Conservation (phyloP, 2,113 vertebrate genomes). For the Galeopterus variegatus region DNA sequence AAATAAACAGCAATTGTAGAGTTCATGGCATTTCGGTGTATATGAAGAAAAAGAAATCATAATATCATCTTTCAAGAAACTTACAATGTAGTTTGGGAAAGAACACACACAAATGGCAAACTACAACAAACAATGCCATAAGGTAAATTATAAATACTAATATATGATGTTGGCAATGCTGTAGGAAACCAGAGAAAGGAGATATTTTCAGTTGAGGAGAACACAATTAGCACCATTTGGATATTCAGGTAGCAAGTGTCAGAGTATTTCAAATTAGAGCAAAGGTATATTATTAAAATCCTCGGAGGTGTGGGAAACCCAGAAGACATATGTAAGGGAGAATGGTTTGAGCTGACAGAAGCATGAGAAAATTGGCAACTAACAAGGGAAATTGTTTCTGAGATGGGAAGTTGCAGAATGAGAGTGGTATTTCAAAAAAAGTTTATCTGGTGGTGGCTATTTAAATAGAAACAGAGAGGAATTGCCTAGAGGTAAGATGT, state of each 20-base stretch:
- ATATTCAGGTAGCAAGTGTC: background rate
- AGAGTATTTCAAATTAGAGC: background rate
- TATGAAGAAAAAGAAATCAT: slow-evolving; percentile 32
- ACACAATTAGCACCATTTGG: slow-evolving; percentile 11
- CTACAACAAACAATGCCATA: background rate
- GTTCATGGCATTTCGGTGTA: background rate
- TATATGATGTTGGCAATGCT: background rate
- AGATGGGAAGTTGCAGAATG: background rate
- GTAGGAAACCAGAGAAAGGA: background rate
- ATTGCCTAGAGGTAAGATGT: background rate
- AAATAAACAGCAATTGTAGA: background rate
- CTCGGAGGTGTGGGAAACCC: background rate
- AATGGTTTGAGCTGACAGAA: background rate
- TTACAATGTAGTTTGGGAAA: background rate
- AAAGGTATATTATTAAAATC: background rate
- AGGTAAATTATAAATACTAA: background rate
- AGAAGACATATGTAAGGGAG: background rate
- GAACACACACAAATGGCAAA: background rate
- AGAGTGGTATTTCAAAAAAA: background rate
- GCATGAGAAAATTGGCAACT: background rate
- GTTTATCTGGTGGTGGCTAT: background rate
- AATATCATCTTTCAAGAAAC: background rate
- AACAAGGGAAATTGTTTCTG: background rate
- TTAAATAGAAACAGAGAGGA: background rate
- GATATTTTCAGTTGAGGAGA: background rate